Evolutionary conservation across 2,888 invertebrate genomes (phyloP).

Genomic region (Gymnosoma rotundatum): DNA sequence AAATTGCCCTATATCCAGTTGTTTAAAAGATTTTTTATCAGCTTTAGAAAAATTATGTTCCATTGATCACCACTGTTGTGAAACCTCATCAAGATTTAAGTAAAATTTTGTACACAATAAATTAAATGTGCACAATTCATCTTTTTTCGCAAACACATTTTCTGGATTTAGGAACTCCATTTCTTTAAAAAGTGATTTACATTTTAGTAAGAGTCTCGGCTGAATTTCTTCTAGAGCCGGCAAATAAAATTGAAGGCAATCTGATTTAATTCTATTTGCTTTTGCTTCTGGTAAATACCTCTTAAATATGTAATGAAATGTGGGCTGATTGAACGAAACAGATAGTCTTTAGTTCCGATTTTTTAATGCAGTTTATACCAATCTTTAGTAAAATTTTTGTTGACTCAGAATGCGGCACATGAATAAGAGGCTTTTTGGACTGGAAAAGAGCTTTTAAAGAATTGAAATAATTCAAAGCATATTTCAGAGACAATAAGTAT

Average conservation of each 20-base stretch:
- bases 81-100: background rate
- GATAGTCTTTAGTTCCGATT: too few species aligned
- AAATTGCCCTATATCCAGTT: slow-evolving; percentile 15
- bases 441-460: slow-evolving; percentile 22
- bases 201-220: too few species aligned
- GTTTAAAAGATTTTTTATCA: slow-evolving; percentile 4
- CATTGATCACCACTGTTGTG: slow-evolving; percentile 27
- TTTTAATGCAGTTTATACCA: background rate
- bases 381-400: slow-evolving; percentile 9
- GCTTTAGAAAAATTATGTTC: slow-evolving; percentile 23
- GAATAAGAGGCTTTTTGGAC: background rate
- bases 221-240: too few species aligned
- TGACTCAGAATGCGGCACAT: slow-evolving; percentile 24
- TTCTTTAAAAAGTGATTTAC: too few species aligned
- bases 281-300: too few species aligned
- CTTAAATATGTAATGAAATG: too few species aligned
- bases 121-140: slow-evolving; percentile 13
- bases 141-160: background rate
- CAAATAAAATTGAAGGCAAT: too few species aligned
- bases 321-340: too few species aligned
- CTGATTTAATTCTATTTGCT: too few species aligned
- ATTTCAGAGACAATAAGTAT: background rate
- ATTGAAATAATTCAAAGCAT: slow-evolving; percentile 22
- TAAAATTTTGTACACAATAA: background rate
- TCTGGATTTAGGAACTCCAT: too few species aligned